Evolutionary conservation across 2,797 vertebrate genomes (phyloP).

Genomic region (Microctenopoma steveboyesi): DNA sequence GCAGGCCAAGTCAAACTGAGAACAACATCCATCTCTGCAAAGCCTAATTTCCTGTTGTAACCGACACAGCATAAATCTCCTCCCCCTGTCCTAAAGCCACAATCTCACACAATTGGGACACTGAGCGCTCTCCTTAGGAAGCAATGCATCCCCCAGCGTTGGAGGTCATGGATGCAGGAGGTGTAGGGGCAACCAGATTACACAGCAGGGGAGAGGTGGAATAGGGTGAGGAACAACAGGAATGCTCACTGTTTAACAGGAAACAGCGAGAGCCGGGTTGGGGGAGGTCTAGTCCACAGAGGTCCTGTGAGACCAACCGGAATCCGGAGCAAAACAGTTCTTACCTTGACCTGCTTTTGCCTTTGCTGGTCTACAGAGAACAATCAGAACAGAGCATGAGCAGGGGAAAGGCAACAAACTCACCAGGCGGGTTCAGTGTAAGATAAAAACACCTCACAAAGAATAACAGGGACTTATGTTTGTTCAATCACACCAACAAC

Average conservation of each 20-base stretch:
- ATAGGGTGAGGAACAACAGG: conserved; percentile 40
- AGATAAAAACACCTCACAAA: conserved; percentile 10
- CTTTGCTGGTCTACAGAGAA: conserved; percentile 15
- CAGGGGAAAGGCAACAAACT: conserved; percentile 24
- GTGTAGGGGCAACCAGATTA: background rate
- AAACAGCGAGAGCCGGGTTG: conserved; percentile 30
- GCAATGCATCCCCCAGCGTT: conserved; percentile 26
- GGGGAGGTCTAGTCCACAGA: background rate
- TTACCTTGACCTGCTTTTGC: background rate
- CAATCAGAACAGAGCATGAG: background rate
- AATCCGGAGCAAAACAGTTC: conserved; percentile 24
- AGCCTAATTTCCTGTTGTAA: conserved; percentile 21
- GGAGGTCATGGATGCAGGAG: conserved; percentile 30
- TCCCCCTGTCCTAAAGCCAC: conserved; percentile 24
- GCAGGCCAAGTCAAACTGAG: background rate
- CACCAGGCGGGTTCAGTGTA: background rate
- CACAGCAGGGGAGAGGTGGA: conserved; percentile 31
- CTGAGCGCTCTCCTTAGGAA: conserved; percentile 10
- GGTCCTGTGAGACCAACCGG: conserved; percentile 29
- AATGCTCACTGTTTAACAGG: conserved; percentile 47
- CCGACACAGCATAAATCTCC: conserved; percentile 39
- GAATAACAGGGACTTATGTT: conserved; percentile 23
- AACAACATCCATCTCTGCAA: conserved; percentile 2
- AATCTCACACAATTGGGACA: conserved; percentile 19
- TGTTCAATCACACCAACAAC: conserved; percentile 19